These are phyloP conservation scores for Flabesymbios commensalis DNA, from an alignment of 2,888 invertebrate species.

Conservation along the genomic window DNA sequence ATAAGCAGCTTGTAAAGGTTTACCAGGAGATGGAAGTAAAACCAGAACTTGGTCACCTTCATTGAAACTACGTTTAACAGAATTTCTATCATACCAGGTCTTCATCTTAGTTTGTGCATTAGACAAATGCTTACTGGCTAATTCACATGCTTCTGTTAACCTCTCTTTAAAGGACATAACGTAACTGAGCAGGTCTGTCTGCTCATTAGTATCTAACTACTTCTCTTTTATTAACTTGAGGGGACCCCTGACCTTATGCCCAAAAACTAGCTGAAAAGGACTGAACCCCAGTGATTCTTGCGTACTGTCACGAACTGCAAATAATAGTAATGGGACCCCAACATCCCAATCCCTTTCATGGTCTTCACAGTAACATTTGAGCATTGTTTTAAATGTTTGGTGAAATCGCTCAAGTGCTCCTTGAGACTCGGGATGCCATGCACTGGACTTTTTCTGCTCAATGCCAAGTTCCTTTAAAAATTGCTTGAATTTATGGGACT, in stretches of 20 bases:
- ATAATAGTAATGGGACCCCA: background rate
- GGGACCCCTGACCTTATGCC: constrained; percentile 6
- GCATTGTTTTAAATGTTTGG: background rate
- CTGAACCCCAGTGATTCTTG: constrained; percentile 13
- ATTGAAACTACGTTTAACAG: background rate
- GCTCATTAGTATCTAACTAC: background rate
- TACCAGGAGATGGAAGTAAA: background rate
- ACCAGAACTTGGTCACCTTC: constrained; percentile 3
- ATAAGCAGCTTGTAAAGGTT: background rate
- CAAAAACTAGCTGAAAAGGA: constrained; percentile 13
- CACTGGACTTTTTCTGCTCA: background rate
- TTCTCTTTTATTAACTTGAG: constrained; percentile 10
- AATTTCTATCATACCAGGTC: background rate
- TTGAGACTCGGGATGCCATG: background rate
- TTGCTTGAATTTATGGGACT: background rate
- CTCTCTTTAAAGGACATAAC: background rate
- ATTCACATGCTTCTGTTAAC: background rate
- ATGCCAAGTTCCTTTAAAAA: background rate
- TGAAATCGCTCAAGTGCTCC: background rate
- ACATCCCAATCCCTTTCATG: constrained; percentile 3
- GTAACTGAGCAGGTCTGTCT: background rate
- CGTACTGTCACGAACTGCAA: constrained; percentile 4
- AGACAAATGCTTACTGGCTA: background rate
- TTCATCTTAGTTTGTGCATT: background rate
- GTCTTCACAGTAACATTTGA: background rate